Evolutionary conservation across 2,888 invertebrate genomes (phyloP).

Genomic region (Silvanus unidentatus): DNA sequence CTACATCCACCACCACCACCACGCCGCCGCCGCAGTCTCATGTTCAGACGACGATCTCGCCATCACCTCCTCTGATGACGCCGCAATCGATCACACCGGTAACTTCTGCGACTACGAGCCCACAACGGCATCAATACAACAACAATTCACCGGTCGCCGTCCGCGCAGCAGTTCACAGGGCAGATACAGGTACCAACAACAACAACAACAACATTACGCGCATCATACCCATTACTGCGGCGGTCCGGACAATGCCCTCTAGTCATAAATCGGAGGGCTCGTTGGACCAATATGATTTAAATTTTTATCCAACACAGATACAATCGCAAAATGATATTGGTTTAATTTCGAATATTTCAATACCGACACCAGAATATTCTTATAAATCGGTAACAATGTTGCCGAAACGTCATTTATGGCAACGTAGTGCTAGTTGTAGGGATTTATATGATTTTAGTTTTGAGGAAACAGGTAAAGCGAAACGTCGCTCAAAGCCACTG

Average conservation of each 20-base stretch:
- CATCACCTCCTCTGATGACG: slow-evolving; percentile 43
- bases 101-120: slow-evolving; percentile 47
- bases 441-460: slow-evolving; percentile 74
- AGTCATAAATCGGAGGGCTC: slow-evolving; percentile 52
- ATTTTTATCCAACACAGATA: slow-evolving; percentile 42
- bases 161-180: slow-evolving; percentile 52
- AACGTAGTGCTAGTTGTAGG: slow-evolving; percentile 76
- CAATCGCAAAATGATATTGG: slow-evolving; percentile 45
- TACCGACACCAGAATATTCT: slow-evolving; percentile 29
- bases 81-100: slow-evolving; percentile 45
- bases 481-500: slow-evolving; percentile 51
- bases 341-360: background rate
- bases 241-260: slow-evolving; percentile 46
- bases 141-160: slow-evolving; percentile 48
- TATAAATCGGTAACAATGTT: slow-evolving; percentile 34
- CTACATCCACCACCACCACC: slow-evolving; percentile 43
- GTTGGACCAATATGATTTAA: slow-evolving; percentile 42
- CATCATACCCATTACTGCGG: slow-evolving; percentile 45
- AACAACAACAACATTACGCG: too few species aligned
- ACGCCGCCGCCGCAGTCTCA: slow-evolving; percentile 46
- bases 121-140: slow-evolving; percentile 33
- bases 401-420: slow-evolving; percentile 57
- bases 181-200: slow-evolving; percentile 44
- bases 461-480: slow-evolving; percentile 63
- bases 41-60: slow-evolving; percentile 42